phyloP scores from a whole-genome alignment of 2,113 vertebrate genomes.

The Scolopax mira region DNA sequence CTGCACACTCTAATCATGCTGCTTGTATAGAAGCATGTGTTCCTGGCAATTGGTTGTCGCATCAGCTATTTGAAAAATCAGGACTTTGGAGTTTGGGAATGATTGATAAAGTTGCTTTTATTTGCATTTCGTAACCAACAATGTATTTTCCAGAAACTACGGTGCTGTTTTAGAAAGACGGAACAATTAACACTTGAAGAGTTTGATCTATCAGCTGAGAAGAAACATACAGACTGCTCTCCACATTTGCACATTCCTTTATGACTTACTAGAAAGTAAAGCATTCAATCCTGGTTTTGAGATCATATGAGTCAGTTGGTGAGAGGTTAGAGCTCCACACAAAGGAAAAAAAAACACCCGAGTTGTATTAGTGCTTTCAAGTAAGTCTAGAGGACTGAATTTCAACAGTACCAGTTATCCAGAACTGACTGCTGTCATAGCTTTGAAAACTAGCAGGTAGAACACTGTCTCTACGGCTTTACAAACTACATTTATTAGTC shows the following conservation, averaged over 20 bases:
- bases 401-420: not conserved
- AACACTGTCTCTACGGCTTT: not conserved
- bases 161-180: not conserved
- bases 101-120: not conserved
- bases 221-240: not conserved
- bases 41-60: accelerated
- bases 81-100: not conserved
- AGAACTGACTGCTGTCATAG: no score
- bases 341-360: not conserved
- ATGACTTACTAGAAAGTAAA: not conserved
- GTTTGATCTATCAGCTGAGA: not conserved
- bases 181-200: not conserved
- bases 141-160: not conserved
- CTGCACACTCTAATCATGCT: not conserved
- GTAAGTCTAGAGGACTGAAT: no score
- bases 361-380: not conserved
- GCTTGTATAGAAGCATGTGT: not conserved
- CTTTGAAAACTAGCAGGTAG: not conserved
- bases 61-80: not conserved
- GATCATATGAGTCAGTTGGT: no score
- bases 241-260: not conserved
- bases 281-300: not conserved
- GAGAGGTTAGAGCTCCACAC: not conserved
- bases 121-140: not conserved
- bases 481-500: accelerated